Percentiles rank a stretch among this genome's conserved stretches.
phyloP scores from a whole-genome alignment of 2,113 vertebrate genomes.

The Eidolon helvum region DNA sequence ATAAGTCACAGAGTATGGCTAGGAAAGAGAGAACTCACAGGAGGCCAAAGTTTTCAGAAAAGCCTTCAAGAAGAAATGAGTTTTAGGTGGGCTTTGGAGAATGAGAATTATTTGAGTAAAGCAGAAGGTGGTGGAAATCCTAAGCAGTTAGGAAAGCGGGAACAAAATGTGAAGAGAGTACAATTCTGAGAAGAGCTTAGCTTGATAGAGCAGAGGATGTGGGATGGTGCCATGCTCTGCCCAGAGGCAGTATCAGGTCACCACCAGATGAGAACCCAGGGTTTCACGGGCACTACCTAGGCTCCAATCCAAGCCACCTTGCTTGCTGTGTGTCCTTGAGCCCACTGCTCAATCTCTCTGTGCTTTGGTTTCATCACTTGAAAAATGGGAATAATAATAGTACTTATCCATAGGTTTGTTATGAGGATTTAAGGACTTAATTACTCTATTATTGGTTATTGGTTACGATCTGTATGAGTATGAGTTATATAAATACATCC shows the following conservation, averaged over 20 bases:
- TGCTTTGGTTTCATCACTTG: not conserved
- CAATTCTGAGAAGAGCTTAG: too few relatives aligned
- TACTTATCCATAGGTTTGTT: not conserved
- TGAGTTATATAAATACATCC: not conserved
- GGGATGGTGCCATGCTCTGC: not conserved
- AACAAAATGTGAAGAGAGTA: not conserved
- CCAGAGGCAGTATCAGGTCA: rapidly evolving
- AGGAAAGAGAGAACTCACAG: not conserved
- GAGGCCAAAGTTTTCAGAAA: not conserved
- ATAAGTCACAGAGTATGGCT: not conserved
- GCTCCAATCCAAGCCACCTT: not conserved
- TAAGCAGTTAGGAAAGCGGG: not conserved
- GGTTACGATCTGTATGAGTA: not conserved
- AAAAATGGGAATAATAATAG: not conserved
- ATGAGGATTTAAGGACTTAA: not conserved
- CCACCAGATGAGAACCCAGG: rapidly evolving
- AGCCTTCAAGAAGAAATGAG: not conserved
- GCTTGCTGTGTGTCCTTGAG: not conserved
- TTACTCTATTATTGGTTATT: not conserved
- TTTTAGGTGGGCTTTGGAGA: not conserved
- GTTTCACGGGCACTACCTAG: not conserved
- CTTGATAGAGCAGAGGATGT: not conserved
- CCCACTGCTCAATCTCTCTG: not conserved
- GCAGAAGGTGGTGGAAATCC: not conserved
- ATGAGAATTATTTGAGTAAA: not conserved